Percentiles rank a stretch among this genome's conserved stretches.
These are phyloP conservation scores for Erebia palarica DNA, from an alignment of 2,888 invertebrate species.

Conservation along the genomic window DNA sequence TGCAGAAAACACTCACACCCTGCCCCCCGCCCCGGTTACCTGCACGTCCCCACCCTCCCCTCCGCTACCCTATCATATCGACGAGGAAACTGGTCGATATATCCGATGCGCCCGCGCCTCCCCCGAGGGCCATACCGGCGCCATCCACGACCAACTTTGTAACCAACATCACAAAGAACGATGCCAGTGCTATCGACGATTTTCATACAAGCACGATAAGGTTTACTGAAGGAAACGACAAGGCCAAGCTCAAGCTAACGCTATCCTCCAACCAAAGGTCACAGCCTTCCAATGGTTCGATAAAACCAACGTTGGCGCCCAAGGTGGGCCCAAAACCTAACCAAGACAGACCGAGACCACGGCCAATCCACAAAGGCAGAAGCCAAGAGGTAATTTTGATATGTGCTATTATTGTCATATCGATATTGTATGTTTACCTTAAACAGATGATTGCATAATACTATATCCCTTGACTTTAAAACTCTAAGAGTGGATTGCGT, in stretches of 20 bases:
- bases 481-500: slow-evolving; percentile 49
- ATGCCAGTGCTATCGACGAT: slow-evolving; percentile 55
- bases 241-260: slow-evolving; percentile 69
- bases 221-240: slow-evolving; percentile 69
- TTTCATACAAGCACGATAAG: slow-evolving; percentile 77
- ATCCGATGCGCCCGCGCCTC: slow-evolving; percentile 71
- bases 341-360: slow-evolving; percentile 42
- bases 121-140: slow-evolving; percentile 61
- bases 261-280: slow-evolving; percentile 62
- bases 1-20: slow-evolving; percentile 77
- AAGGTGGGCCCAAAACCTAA: slow-evolving; percentile 45
- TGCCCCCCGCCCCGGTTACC: slow-evolving; percentile 74
- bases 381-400: slow-evolving; percentile 75
- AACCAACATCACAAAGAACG: slow-evolving; percentile 72
- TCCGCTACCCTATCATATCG: slow-evolving; percentile 74
- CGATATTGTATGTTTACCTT: slow-evolving; percentile 59
- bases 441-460: slow-evolving; percentile 51
- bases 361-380: slow-evolving; percentile 51
- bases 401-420: slow-evolving; percentile 70
- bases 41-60: slow-evolving; percentile 71
- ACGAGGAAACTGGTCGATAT: slow-evolving; percentile 73
- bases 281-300: slow-evolving; percentile 52
- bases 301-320: slow-evolving; percentile 45
- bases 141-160: slow-evolving; percentile 63
- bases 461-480: slow-evolving; percentile 43